A percentile compares a stretch with the other conserved stretches of the same genome.
phyloP scores from a whole-genome alignment of 2,113 vertebrate genomes.

The Trochalopteron elliotii region DNA sequence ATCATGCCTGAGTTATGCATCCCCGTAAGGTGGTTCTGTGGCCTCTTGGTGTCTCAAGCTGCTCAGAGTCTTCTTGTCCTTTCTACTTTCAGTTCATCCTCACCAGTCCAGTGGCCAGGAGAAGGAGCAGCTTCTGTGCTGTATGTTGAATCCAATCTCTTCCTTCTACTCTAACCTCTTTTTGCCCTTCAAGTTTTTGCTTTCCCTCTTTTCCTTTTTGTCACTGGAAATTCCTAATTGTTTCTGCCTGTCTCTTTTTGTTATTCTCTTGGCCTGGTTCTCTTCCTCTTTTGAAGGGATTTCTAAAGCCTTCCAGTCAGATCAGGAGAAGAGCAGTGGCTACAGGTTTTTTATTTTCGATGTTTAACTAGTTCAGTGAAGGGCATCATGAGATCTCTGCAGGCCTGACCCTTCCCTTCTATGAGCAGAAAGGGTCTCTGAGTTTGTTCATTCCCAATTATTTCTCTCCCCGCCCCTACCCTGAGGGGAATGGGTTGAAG shows the following conservation, averaged over 20 bases:
- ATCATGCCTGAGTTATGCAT: neutral
- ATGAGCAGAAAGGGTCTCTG: neutral
- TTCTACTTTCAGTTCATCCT: neutral
- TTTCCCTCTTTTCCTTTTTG: neutral
- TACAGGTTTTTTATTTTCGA: neutral
- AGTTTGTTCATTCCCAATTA: slow-evolving; percentile 23
- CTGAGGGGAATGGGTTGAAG: slow-evolving; percentile 23
- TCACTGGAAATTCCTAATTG: neutral
- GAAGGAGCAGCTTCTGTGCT: neutral
- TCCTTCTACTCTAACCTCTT: neutral
- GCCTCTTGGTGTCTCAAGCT: neutral
- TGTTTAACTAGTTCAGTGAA: neutral
- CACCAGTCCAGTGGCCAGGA: neutral
- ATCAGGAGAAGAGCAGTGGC: slow-evolving; percentile 9
- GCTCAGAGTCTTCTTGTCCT: neutral
- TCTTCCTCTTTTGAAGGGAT: neutral
- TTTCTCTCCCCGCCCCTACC: neutral
- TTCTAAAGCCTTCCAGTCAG: neutral
- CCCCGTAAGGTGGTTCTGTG: neutral
- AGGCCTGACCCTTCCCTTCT: neutral
- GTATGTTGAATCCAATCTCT: neutral
- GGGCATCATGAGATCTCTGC: slow-evolving; percentile 30
- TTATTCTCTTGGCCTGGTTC: neutral
- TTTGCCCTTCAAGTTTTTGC: neutral
- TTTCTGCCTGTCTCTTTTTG: neutral